Conservation (phyloP, 2,113 vertebrate species). For the Sander lucioperca region DNA sequence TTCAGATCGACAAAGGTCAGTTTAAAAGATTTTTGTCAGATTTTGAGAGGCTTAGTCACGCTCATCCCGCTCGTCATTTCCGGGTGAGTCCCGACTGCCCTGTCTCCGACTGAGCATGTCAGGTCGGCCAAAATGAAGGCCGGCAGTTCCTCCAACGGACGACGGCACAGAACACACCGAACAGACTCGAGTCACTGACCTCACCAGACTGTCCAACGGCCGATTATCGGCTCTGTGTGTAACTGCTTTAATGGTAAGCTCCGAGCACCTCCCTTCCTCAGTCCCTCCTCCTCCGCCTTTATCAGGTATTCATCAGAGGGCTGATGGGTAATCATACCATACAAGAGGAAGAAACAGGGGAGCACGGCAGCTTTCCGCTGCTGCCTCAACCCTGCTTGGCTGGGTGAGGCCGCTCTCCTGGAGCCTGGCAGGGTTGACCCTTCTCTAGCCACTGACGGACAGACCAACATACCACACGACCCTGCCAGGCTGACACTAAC, state of each 20-base stretch:
- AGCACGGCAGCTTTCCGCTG: constrained; percentile 39
- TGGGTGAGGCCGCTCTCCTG: constrained; percentile 58
- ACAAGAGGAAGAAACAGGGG: constrained; percentile 19
- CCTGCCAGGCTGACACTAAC: constrained; percentile 31
- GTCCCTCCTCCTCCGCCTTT: not conserved
- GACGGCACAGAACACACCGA: too few species aligned
- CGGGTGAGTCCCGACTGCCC: too few species aligned
- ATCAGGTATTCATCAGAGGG: constrained; percentile 33
- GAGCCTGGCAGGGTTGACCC: constrained; percentile 64
- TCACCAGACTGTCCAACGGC: too few species aligned
- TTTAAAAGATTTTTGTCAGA: too few species aligned
- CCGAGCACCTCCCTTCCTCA: not conserved
- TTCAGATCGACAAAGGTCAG: too few species aligned
- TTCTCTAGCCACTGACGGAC: constrained; percentile 35
- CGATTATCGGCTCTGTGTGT: too few species aligned
- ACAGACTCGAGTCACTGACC: too few species aligned
- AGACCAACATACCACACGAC: constrained; percentile 17
- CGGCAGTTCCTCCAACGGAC: too few species aligned
- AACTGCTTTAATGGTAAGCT: not conserved
- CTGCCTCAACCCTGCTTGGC: constrained; percentile 32
- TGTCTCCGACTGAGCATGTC: too few species aligned
- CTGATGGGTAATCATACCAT: constrained; percentile 53
- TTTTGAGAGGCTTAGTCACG: too few species aligned
- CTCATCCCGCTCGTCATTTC: too few species aligned
- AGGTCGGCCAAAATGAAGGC: too few species aligned